Evolutionary conservation across 2,888 invertebrate species (phyloP).

Genomic region (Eupeodes luniger): DNA sequence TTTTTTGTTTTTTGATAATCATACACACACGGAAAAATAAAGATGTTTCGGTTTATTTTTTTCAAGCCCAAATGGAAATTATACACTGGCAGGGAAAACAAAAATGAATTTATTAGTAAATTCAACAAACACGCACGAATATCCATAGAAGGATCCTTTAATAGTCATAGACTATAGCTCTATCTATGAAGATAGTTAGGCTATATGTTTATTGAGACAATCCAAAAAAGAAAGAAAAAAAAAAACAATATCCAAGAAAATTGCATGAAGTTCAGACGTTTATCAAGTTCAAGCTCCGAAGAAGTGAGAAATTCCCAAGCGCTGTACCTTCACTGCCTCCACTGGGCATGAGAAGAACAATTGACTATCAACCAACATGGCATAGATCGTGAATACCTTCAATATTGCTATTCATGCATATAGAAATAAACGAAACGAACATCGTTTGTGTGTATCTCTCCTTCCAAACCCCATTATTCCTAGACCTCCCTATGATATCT

Average conservation of each 20-base stretch:
- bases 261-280: constrained; percentile 68
- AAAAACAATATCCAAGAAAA: constrained; percentile 26
- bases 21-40: constrained; percentile 22
- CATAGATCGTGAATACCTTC: constrained; percentile 63
- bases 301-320: constrained; percentile 50
- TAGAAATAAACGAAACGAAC: neutral
- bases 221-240: neutral
- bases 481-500: neutral
- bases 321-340: constrained; percentile 7
- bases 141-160: neutral
- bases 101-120: constrained; percentile 55
- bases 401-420: constrained; percentile 29
- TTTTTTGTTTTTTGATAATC: constrained; percentile 7
- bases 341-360: constrained; percentile 45
- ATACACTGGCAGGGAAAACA: neutral
- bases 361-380: constrained; percentile 66
- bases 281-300: constrained; percentile 53
- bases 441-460: constrained; percentile 10
- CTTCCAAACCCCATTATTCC: constrained; percentile 1
- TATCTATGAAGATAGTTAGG: neutral
- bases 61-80: constrained; percentile 17
- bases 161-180: neutral
- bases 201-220: neutral
- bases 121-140: constrained; percentile 54
- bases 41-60: constrained; percentile 32